Percentiles rank a stretch among this genome's conserved stretches.
phyloP scores from a whole-genome alignment of 2,888 invertebrate species.

The Entomobrya proxima region DNA sequence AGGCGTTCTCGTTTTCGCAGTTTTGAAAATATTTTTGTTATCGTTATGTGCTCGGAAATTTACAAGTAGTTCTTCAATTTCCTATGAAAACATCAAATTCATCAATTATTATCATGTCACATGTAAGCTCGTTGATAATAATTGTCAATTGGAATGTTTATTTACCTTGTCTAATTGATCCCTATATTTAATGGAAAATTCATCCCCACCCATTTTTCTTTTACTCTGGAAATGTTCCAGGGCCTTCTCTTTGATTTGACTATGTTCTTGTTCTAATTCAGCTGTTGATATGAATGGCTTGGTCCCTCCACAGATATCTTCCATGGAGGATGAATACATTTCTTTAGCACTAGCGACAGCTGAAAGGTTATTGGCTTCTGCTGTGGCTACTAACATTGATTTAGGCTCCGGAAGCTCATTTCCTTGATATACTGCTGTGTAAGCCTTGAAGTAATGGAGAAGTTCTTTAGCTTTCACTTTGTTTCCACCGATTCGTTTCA shows the following conservation, averaged over 20 bases:
- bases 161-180: conserved; percentile 86
- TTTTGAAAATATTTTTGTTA: conserved; percentile 98
- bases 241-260: conserved; percentile 87
- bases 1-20: conserved; percentile 97
- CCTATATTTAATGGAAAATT: conserved; percentile 92
- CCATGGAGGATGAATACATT: conserved; percentile 92
- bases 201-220: conserved; percentile 98
- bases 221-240: conserved; percentile 86
- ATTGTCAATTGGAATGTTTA: too few relatives aligned
- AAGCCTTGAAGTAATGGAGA: conserved; percentile 98
- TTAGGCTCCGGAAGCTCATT: conserved; percentile 99
- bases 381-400: conserved; percentile 99
- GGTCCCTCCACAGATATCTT: conserved; percentile 95
- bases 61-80: conserved; percentile 88
- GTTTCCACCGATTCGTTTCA: conserved; percentile 97
- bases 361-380: conserved; percentile 98
- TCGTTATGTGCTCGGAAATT: conserved; percentile 96
- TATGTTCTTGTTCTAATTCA: conserved; percentile 91
- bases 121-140: too few relatives aligned
- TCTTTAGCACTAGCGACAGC: conserved; percentile 97
- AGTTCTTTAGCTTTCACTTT: conserved; percentile 94
- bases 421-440: conserved; percentile 97
- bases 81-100: too few relatives aligned
- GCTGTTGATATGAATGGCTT: conserved; percentile 94
- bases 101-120: too few relatives aligned